phyloP scores from a whole-genome alignment of 30 jellyfish, hydroid and myxozoan genomes.

The Aurelia coerulea region DNA sequence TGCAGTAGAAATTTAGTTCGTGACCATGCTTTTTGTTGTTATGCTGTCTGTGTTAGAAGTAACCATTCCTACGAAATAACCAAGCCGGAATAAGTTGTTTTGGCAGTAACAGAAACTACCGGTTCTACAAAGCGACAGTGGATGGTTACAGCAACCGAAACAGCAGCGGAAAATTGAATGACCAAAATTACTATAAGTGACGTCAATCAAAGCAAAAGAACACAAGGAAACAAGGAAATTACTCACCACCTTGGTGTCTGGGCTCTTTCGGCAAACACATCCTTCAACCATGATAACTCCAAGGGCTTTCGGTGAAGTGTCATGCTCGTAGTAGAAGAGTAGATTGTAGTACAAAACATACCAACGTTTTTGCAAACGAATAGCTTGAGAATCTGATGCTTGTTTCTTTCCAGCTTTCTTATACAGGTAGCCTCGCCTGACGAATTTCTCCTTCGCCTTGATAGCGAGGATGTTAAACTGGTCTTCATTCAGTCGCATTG shows the following conservation, averaged over 20 bases:
- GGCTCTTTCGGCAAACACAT: slow-evolving; percentile 35
- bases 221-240: neutral
- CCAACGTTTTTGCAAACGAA: slow-evolving; percentile 91
- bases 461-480: slow-evolving; percentile 80
- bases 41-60: no score
- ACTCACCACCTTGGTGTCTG: slow-evolving; percentile 67
- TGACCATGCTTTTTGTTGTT: no score
- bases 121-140: no score
- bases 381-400: slow-evolving; percentile 69
- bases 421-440: slow-evolving; percentile 73
- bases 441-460: slow-evolving; percentile 63
- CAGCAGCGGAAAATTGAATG: no score
- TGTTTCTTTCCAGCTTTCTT: slow-evolving; percentile 81
- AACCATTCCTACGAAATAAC: no score
- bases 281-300: slow-evolving; percentile 92
- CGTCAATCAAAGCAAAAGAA: neutral
- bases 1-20: no score
- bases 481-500: slow-evolving; percentile 71
- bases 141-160: no score
- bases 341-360: slow-evolving; percentile 81
- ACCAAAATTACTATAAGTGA: no score
- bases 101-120: no score
- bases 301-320: slow-evolving; percentile 74
- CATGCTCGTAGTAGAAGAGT: slow-evolving; percentile 81
- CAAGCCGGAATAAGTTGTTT: no score